These are phyloP conservation scores for Cercopithecus mona DNA, from an alignment of 2,113 vertebrate genomes.

Conservation along the genomic window DNA sequence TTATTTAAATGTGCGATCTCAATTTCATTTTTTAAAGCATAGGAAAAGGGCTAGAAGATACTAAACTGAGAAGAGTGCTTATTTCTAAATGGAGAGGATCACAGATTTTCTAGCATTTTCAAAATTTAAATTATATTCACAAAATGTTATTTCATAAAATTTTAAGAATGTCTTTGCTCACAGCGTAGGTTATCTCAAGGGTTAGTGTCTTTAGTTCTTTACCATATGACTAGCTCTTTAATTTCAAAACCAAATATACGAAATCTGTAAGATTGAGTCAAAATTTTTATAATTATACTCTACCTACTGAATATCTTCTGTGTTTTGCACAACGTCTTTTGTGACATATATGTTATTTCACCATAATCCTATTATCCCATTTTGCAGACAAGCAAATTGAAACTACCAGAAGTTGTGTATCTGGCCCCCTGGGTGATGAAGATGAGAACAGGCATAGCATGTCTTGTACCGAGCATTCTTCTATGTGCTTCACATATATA, in stretches of 20 bases:
- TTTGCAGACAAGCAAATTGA: neutral
- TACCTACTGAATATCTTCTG: neutral
- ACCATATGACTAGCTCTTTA: neutral
- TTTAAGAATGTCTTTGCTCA: neutral
- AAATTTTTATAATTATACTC: neutral
- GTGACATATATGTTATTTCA: neutral
- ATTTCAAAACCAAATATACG: constrained; percentile 20
- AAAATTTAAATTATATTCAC: neutral
- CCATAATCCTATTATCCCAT: neutral
- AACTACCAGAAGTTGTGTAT: neutral
- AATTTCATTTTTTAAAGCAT: neutral
- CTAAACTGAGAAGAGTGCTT: neutral
- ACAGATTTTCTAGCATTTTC: constrained; percentile 1
- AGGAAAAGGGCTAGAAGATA: neutral
- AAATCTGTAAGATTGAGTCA: neutral
- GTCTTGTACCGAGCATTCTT: neutral
- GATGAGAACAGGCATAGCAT: neutral
- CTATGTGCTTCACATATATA: neutral
- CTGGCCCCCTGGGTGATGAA: neutral
- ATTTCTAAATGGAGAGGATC: neutral
- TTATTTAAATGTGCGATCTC: neutral
- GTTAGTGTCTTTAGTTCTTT: neutral
- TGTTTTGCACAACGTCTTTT: neutral
- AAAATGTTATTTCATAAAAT: neutral
- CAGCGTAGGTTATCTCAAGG: neutral